phyloP scores from a whole-genome alignment of 1,140 invertebrate genomes.

The Ylistrum balloti region DNA sequence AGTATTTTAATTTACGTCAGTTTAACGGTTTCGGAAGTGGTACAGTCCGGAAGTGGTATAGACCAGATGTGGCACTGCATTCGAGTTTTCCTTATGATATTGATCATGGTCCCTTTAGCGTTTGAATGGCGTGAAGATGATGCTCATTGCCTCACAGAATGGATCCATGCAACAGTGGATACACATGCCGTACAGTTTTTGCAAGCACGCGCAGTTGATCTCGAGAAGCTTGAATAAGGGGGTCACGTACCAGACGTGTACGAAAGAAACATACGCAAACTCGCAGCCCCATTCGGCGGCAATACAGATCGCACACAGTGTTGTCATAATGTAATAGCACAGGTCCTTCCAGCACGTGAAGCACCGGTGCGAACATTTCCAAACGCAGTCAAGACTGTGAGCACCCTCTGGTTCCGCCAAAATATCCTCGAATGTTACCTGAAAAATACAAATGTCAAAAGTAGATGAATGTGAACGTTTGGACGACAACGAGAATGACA shows the following conservation, averaged over 20 bases:
- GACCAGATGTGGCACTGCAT: background rate
- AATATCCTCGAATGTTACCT: constrained; percentile 87
- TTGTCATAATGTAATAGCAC: constrained; percentile 88
- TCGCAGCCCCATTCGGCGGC: constrained; percentile 88
- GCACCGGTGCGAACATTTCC: constrained; percentile 88
- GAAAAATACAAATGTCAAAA: constrained; percentile 47
- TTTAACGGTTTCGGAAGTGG: no score
- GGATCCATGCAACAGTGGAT: constrained; percentile 84
- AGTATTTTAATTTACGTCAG: no score
- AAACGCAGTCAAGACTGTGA: constrained; percentile 89
- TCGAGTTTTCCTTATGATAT: background rate
- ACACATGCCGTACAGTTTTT: constrained; percentile 85
- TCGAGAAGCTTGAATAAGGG: constrained; percentile 75
- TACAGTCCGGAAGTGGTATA: background rate
- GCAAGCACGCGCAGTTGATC: constrained; percentile 86
- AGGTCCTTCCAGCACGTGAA: constrained; percentile 87
- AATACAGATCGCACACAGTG: constrained; percentile 87
- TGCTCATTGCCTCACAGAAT: constrained; percentile 49
- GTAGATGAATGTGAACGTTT: no score
- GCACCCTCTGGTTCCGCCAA: constrained; percentile 90
- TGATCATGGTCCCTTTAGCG: background rate
- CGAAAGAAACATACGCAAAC: constrained; percentile 89
- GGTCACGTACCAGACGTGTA: constrained; percentile 82
- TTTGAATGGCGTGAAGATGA: constrained; percentile 52
- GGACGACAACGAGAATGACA: no score